Conservation (phyloP, 2,797 vertebrate species). For the Micromesistius poutassou region DNA sequence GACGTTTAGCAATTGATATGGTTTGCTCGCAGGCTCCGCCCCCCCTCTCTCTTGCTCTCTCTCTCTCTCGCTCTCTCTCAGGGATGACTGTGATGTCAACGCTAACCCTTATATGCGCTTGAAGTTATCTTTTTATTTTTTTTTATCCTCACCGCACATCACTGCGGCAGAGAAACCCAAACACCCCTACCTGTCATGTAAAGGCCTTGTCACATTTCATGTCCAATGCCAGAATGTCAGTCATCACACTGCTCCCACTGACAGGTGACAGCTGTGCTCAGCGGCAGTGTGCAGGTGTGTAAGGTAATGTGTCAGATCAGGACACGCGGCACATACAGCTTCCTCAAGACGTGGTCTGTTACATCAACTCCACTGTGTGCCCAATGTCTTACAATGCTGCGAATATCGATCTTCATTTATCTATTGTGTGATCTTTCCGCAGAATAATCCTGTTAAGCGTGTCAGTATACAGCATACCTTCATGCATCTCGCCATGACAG, state of each 20-base stretch:
- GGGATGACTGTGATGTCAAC: neutral
- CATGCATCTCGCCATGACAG: neutral
- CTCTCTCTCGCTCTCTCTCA: too few species aligned
- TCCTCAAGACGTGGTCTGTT: neutral
- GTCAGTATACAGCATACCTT: neutral
- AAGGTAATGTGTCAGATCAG: neutral
- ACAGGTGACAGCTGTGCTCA: neutral
- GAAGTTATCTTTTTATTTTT: neutral
- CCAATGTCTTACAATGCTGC: neutral
- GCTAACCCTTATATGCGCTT: neutral
- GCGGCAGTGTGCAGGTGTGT: neutral
- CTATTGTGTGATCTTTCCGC: neutral
- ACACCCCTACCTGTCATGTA: neutral
- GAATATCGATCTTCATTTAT: neutral
- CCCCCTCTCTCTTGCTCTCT: too few species aligned
- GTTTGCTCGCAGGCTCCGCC: too few species aligned
- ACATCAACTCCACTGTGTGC: too few species aligned
- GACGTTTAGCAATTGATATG: too few species aligned
- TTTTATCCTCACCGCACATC: neutral
- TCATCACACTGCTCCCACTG: neutral
- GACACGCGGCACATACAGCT: neutral
- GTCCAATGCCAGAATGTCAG: neutral
- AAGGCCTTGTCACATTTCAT: neutral
- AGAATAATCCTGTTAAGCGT: too few species aligned
- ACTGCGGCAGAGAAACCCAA: neutral